A percentile compares a stretch with the other conserved stretches of the same genome.
These are phyloP conservation scores for Myoxocephalus aenaeus DNA, from an alignment of 2,797 vertebrate genomes.

Conservation along the genomic window DNA sequence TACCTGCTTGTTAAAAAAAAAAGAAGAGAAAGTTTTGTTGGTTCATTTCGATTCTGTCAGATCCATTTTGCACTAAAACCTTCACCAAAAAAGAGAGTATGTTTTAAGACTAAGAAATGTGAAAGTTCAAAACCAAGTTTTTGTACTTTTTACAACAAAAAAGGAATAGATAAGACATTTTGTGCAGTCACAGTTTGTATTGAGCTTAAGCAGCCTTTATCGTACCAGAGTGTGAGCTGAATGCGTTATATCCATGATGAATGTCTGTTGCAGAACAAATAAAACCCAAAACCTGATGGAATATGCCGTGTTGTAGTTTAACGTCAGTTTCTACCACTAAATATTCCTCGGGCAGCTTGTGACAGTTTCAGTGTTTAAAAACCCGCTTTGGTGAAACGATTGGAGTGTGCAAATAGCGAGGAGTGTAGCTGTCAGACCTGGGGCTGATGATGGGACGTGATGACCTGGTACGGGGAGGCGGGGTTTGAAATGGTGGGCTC, in stretches of 20 bases:
- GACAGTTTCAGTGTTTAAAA: conserved; percentile 18
- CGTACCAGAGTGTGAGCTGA: neutral
- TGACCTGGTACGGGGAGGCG: conserved; percentile 35
- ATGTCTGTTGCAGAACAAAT: neutral
- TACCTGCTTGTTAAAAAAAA: neutral
- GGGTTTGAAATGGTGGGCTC: conserved; percentile 3
- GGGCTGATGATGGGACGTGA: conserved; percentile 47
- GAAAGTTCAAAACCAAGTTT: neutral
- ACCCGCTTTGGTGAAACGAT: conserved; percentile 9
- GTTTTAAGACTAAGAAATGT: neutral
- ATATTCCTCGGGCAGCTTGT: conserved; percentile 37
- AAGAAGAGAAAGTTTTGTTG: neutral
- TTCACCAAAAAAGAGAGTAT: neutral
- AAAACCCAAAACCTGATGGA: neutral
- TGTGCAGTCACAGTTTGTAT: conserved; percentile 9
- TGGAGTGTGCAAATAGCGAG: neutral
- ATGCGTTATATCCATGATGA: neutral
- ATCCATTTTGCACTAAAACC: neutral
- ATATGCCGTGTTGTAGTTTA: conserved; percentile 13
- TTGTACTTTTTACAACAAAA: neutral
- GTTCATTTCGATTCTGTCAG: neutral
- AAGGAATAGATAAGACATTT: neutral
- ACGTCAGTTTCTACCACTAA: conserved; percentile 10
- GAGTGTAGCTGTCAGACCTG: conserved; percentile 47
- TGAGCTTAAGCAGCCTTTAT: conserved; percentile 2